phyloP scores from a whole-genome alignment of 2,113 vertebrate genomes.

The Alethe diademata region DNA sequence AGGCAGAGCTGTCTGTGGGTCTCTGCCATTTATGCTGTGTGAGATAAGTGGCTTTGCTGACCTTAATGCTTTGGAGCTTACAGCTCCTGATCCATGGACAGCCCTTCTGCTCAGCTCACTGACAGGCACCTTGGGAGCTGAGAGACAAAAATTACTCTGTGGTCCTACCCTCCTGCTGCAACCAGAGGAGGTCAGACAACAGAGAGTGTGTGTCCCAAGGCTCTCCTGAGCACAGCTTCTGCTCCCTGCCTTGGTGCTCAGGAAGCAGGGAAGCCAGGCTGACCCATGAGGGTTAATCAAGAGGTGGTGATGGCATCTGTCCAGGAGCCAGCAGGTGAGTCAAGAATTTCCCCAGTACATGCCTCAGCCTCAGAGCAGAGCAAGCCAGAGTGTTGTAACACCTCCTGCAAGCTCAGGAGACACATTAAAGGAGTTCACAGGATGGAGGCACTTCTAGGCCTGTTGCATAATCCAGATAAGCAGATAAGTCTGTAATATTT shows the following conservation, averaged over 20 bases:
- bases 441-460: conserved; percentile 34
- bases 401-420: conserved; percentile 17
- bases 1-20: background rate
- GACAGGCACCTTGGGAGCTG: background rate
- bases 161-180: fast-evolving
- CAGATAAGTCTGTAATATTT: conserved; percentile 41
- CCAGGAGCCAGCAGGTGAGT: conserved; percentile 24
- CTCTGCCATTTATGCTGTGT: background rate
- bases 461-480: conserved; percentile 59
- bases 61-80: background rate
- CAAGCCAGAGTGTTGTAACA: background rate
- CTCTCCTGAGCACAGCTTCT: background rate
- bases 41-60: conserved; percentile 12
- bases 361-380: background rate
- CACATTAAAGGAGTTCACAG: conserved; percentile 5
- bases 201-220: fast-evolving
- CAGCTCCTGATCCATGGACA: background rate
- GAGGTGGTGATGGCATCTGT: background rate
- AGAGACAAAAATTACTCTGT: background rate
- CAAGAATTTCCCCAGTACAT: background rate
- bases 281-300: background rate
- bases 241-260: background rate
- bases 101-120: background rate
- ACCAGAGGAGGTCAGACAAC: background rate
- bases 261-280: background rate